Conservation (phyloP, 2,888 invertebrate genomes). For the Neoaliturus tenellus region DNA sequence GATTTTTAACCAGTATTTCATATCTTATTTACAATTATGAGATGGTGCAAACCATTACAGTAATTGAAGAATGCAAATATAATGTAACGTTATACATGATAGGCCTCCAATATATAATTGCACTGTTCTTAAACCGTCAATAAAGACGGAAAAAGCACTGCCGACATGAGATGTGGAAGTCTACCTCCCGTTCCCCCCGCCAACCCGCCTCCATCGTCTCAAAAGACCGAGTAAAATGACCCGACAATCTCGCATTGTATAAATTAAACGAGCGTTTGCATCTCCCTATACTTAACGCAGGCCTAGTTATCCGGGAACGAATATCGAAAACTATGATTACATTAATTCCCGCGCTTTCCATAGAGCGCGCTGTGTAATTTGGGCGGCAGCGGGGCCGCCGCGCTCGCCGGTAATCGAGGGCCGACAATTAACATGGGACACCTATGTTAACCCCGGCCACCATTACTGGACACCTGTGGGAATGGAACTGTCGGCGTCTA, state of each 20-base stretch:
- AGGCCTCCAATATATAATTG: too few species aligned
- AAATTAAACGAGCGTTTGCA: slow-evolving; percentile 49
- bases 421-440: slow-evolving; percentile 15
- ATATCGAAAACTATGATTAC: slow-evolving; percentile 55
- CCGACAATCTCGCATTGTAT: slow-evolving; percentile 45
- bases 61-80: too few species aligned
- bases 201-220: neutral
- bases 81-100: too few species aligned
- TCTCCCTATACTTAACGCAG: slow-evolving; percentile 36
- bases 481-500: neutral
- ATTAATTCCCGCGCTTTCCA: slow-evolving; percentile 52
- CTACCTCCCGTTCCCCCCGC: too few species aligned
- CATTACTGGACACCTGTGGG: slow-evolving; percentile 24
- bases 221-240: slow-evolving; percentile 11
- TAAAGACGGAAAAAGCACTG: too few species aligned
- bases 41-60: too few species aligned
- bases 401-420: slow-evolving; percentile 3
- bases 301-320: slow-evolving; percentile 41
- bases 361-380: slow-evolving; percentile 54
- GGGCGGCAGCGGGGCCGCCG: slow-evolving; percentile 40
- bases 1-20: too few species aligned
- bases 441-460: slow-evolving; percentile 7
- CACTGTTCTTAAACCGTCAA: too few species aligned
- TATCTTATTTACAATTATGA: too few species aligned
- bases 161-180: too few species aligned